Evolutionary conservation across 2,888 invertebrate species (phyloP).

Genomic region (Myopa tessellatipennis): DNA sequence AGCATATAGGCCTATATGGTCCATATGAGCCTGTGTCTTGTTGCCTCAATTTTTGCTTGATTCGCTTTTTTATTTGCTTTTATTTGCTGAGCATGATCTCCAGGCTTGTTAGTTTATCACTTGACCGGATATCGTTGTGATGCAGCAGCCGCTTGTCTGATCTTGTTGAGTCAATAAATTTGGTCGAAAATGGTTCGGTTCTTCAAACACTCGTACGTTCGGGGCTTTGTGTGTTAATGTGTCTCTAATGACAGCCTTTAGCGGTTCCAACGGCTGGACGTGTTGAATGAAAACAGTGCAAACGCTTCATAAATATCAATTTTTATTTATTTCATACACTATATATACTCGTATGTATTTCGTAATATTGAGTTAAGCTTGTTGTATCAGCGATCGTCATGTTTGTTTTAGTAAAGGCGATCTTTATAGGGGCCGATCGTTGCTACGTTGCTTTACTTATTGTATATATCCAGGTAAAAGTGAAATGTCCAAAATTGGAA

Average conservation of each 20-base stretch:
- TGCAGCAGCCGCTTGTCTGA: slow-evolving; percentile 18
- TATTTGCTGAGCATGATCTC: slow-evolving; percentile 14
- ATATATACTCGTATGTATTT: neutral
- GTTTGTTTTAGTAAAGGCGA: too few relatives aligned
- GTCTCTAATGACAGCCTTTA: slow-evolving; percentile 32
- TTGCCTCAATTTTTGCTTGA: slow-evolving; percentile 10
- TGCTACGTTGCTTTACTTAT: too few relatives aligned
- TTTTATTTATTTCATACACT: slow-evolving; percentile 18
- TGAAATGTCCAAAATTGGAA: too few relatives aligned
- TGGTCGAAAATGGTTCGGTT: neutral
- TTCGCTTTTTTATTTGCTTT: too few relatives aligned
- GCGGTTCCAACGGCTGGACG: neutral
- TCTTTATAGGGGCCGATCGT: too few relatives aligned
- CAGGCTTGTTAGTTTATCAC: neutral
- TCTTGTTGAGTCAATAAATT: slow-evolving; percentile 40
- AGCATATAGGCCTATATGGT: neutral
- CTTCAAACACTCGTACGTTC: neutral
- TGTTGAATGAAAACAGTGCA: slow-evolving; percentile 22
- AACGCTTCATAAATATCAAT: slow-evolving; percentile 18
- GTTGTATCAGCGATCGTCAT: too few relatives aligned
- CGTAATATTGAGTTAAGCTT: too few relatives aligned
- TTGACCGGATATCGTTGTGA: slow-evolving; percentile 36
- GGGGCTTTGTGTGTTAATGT: slow-evolving; percentile 14
- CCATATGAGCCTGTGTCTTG: neutral
- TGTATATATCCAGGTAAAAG: too few relatives aligned